Evolutionary conservation across 2,797 vertebrate species (phyloP), one percentile per base, ranked within the genome.

Genomic region (Acipenser oxyrinchus): DNA sequence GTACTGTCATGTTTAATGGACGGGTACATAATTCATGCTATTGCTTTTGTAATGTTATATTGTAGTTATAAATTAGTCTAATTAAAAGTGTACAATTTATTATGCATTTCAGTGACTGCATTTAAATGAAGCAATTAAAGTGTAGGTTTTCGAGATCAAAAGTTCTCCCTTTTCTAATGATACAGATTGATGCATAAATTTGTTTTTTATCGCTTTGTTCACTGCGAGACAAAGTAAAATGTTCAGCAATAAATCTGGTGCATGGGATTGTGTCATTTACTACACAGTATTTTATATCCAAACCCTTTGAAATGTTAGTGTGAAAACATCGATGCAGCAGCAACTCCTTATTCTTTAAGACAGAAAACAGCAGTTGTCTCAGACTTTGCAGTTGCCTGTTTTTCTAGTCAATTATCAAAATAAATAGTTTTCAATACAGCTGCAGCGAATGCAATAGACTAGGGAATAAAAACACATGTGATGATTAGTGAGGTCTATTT

Each of bases 1-100:
- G 82, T 86, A 87, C 82, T 84, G 81, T 82, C 80, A 72, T 70
- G 67, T 77, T 87, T 89, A 88, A 89, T 85, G 76, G 78, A 73
- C 76, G 82, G 84, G 75, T 92, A 88, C 90, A 92, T 90, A 89
- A 89, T 88, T 88, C 84, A 88, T 86, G 81, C 79, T 84, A 84
- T 85, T 88, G 84, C 82, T 83, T 88, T 88, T 87, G 84, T 84
- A 87, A 86, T 83, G 55, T 69, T 63, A 37, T 51, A 49, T 59
- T 66, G 10, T 6, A 73, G 79, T 80, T 87, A 84, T 84, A 89
- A 90, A 89, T 88, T 85, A 86, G 71, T 82, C 77, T 87, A 87
- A 88, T 89, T 89, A 86, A 85, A 77, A 85, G 82, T 83, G 76
- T 81, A 84, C 82, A 83, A 82, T 87, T 86, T 80, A 80, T 77